A percentile compares a stretch with the other conserved stretches of the same genome.
phyloP scores from a whole-genome alignment of 2,113 vertebrate species.

The Stegostoma tigrinum region DNA sequence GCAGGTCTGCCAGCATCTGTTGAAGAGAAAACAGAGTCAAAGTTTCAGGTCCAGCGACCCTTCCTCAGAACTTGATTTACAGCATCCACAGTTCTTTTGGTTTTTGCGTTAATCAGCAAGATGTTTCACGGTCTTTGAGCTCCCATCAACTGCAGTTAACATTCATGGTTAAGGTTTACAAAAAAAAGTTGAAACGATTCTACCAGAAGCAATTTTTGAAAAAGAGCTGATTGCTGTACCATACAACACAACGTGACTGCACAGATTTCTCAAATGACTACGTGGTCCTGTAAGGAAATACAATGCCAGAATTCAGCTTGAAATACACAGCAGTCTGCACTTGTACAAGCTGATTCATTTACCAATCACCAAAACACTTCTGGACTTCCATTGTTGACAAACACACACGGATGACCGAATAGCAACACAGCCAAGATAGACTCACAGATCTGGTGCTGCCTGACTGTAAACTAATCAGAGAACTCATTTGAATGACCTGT shows the following conservation, averaged over 20 bases:
- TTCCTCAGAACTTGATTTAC: too few relatives aligned
- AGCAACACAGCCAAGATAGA: too few relatives aligned
- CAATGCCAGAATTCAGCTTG: background rate
- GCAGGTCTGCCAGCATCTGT: too few relatives aligned
- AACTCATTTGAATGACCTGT: background rate
- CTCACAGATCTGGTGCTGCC: background rate
- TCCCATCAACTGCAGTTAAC: background rate
- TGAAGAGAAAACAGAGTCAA: too few relatives aligned
- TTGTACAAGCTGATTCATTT: background rate
- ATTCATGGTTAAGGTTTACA: background rate
- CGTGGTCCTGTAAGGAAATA: background rate
- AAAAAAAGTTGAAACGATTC: background rate
- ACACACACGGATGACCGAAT: too few relatives aligned
- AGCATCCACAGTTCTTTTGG: too few relatives aligned
- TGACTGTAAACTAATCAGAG: background rate
- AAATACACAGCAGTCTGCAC: background rate
- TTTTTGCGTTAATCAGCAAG: background rate
- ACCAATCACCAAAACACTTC: background rate
- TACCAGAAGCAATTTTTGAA: background rate
- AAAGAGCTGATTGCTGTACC: background rate
- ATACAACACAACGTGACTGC: too few relatives aligned
- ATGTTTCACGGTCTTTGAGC: background rate
- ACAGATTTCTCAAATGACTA: background rate
- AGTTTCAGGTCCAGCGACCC: too few relatives aligned
- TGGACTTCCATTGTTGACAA: background rate